Conservation (phyloP, 2,797 vertebrate genomes). For the Syngnathus rostellatus region DNA sequence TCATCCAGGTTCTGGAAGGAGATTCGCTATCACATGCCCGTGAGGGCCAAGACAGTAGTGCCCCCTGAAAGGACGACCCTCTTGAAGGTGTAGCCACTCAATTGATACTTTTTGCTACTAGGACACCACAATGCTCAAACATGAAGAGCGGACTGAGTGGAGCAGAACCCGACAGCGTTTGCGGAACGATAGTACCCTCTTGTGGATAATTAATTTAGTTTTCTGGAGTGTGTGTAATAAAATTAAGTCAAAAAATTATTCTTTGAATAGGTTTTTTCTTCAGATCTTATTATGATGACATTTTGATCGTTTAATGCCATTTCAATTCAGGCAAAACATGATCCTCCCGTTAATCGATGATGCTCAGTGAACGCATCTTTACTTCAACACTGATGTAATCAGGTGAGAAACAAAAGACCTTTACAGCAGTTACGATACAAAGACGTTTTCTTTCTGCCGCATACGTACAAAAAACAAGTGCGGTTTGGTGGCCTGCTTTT, state of each 20-base stretch:
- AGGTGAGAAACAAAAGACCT: background rate
- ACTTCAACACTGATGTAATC: too few relatives aligned
- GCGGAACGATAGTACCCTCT: background rate
- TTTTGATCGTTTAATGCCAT: too few relatives aligned
- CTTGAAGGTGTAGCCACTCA: slow-evolving; percentile 24
- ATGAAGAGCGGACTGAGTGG: too few relatives aligned
- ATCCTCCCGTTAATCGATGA: background rate
- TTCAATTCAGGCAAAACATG: too few relatives aligned
- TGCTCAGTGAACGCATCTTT: background rate
- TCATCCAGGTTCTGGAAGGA: slow-evolving; percentile 84
- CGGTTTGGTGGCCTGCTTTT: background rate
- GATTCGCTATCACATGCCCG: slow-evolving; percentile 84
- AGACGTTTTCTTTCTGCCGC: background rate
- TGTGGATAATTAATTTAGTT: background rate
- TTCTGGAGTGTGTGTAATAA: background rate
- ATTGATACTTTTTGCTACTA: background rate
- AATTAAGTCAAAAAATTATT: background rate
- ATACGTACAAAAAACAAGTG: background rate
- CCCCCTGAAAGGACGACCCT: slow-evolving; percentile 33
- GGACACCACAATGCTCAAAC: background rate
- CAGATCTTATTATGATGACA: too few relatives aligned
- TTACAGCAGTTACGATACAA: background rate
- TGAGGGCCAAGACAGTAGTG: slow-evolving; percentile 52
- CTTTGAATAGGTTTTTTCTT: background rate
- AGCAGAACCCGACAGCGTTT: background rate